Percentiles rank a stretch among this genome's conserved stretches.
phyloP scores from a whole-genome alignment of 2,113 vertebrate genomes.

The Cyrtonyx montezumae region DNA sequence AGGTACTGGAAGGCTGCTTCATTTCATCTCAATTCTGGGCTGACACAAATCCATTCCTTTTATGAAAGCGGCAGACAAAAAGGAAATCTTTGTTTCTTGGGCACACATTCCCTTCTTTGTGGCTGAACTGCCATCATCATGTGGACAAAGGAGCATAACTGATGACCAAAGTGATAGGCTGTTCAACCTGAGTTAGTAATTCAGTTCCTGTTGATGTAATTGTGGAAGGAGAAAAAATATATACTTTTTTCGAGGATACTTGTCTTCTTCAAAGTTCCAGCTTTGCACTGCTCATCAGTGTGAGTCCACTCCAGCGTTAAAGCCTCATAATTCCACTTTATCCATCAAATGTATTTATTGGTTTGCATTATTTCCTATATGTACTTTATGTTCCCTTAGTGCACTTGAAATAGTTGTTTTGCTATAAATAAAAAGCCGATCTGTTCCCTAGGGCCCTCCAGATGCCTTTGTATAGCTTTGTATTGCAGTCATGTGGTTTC shows the following conservation, averaged over 20 bases:
- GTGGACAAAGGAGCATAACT: too few relatives aligned
- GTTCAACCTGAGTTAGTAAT: neutral
- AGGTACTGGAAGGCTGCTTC: neutral
- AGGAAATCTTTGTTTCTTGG: neutral
- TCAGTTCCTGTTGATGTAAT: neutral
- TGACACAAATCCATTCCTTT: neutral
- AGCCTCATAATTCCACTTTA: neutral
- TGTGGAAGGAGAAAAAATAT: neutral
- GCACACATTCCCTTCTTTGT: neutral
- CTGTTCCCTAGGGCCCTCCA: neutral
- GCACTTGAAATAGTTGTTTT: neutral
- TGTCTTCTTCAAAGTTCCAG: neutral
- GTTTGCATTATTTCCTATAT: neutral
- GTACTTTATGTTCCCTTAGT: neutral
- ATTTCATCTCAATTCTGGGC: neutral
- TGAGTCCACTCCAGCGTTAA: neutral
- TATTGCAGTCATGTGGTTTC: constrained; percentile 24
- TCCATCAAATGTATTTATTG: neutral
- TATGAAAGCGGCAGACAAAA: neutral
- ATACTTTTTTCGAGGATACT: neutral
- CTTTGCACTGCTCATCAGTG: neutral
- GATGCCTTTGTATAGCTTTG: constrained; percentile 18
- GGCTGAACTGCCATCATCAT: neutral
- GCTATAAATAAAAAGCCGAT: constrained; percentile 25
- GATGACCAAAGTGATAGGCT: neutral